phyloP scores from a whole-genome alignment of 2,113 vertebrate species.

The Xenus cinereus region DNA sequence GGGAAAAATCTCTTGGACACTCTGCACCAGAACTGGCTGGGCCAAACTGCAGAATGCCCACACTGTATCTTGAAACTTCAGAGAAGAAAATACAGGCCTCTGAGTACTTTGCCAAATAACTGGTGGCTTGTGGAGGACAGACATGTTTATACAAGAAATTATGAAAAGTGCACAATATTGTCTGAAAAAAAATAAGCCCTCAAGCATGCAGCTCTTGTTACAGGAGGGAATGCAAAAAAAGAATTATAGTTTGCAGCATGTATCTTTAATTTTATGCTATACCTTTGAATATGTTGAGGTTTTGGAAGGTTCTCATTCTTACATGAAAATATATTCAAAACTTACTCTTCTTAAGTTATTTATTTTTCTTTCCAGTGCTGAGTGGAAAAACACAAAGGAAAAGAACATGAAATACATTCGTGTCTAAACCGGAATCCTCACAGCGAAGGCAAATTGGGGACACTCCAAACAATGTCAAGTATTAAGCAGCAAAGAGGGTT shows the following conservation, averaged over 20 bases:
- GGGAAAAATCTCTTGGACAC: neutral
- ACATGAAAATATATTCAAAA: neutral
- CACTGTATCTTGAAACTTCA: neutral
- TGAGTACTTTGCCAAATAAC: neutral
- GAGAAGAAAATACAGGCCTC: neutral
- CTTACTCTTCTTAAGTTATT: neutral
- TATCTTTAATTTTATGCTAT: neutral
- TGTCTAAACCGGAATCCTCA: neutral
- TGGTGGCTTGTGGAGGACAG: neutral
- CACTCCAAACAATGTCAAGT: neutral
- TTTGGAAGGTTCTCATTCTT: neutral
- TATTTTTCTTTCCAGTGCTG: neutral
- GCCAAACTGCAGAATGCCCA: neutral
- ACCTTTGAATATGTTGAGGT: neutral
- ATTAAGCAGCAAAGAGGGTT: neutral
- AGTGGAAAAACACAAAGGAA: neutral
- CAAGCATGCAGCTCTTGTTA: neutral
- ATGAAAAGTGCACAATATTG: neutral
- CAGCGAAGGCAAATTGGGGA: neutral
- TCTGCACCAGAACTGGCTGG: neutral
- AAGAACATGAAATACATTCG: neutral
- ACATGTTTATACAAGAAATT: conserved; percentile 25
- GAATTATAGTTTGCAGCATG: neutral
- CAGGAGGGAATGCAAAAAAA: neutral
- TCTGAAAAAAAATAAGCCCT: conserved; percentile 9